Evolutionary conservation across 92 coral and sea anemone species (phyloP), one percentile per base, ranked within the genome.

Genomic region (Nematostella vectensis): DNA sequence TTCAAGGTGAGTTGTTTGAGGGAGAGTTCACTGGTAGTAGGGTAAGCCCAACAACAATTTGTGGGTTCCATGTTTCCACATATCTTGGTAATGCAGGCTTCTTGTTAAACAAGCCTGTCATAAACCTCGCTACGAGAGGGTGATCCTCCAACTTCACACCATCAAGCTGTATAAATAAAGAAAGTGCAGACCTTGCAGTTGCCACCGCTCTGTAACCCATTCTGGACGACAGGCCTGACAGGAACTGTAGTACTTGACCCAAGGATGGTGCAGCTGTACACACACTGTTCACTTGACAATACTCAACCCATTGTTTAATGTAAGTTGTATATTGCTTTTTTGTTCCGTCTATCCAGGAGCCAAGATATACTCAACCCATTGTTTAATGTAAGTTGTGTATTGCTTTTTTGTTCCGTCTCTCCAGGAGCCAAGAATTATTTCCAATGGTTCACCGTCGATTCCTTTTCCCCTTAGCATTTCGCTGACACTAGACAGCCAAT

Each of bases 21-120:
- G n/a, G n/a, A n/a, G n/a, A n/a, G n/a, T n/a, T n/a, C n/a, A n/a
- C n/a, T n/a, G n/a, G n/a, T n/a, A n/a, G n/a, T n/a, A n/a, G n/a
- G n/a, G n/a, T n/a, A n/a, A 25, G 11, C 43, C 20, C 64, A 19
- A 3, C n/a, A n/a, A 57, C 80, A 31, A 47, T 29, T 29, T 59
- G 76, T 25, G 70, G 69, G 59, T 75, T 39, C 76, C 76, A 68
- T 1, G 76, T 59, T 29, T 72, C 58, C 29, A 25, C 51, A 36
- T 63, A 55, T 63, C 72, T 64, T 23, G 58, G 79, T 10, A 54
- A 72, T 4, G 48, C 42, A 25, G 82, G 71, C 33, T 68, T 75
- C 45, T 62, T 51, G 59, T 68, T 68, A 42, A 72, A 74, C 15
- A 27, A 31, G n/a, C 74, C 80, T 0, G 68, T 36, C 68, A 57